Evolutionary conservation across 2,888 invertebrate species (phyloP).

Genomic region (Ophraella communa): DNA sequence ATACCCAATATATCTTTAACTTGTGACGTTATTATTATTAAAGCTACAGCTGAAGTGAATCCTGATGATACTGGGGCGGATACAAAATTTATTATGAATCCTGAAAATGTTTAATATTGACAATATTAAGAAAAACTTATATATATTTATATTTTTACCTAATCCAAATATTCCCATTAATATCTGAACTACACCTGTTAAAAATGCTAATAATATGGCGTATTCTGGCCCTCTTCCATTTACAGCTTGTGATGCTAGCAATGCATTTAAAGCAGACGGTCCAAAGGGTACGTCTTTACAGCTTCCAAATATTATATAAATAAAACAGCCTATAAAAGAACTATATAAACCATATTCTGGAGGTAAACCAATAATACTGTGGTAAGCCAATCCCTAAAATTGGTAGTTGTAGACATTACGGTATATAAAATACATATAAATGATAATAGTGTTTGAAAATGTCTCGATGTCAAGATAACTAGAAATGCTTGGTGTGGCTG

Average conservation of each 20-base stretch:
- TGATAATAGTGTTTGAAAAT: no score
- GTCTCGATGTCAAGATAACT: no score
- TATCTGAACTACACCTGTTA: conserved; percentile 76
- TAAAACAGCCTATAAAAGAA: conserved; percentile 89
- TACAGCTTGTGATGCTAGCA: conserved; percentile 82
- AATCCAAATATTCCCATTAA: conserved; percentile 84
- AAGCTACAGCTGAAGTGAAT: conserved; percentile 88
- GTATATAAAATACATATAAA: no score
- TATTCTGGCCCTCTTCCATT: conserved; percentile 69
- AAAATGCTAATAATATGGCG: conserved; percentile 77
- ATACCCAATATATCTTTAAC: conserved; percentile 83
- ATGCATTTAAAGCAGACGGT: conserved; percentile 89
- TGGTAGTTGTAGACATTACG: not conserved
- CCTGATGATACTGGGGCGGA: conserved; percentile 87
- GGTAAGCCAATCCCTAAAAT: conserved; percentile 27
- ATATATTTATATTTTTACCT: conserved; percentile 60
- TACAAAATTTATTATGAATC: conserved; percentile 88
- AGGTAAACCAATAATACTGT: conserved; percentile 61
- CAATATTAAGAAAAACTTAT: not conserved
- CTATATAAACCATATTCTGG: conserved; percentile 89
- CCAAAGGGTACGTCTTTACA: conserved; percentile 93
- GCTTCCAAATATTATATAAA: conserved; percentile 90
- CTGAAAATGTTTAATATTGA: conserved; percentile 53
- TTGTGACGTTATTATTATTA: conserved; percentile 89
- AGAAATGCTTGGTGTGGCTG: no score